Evolutionary conservation across 1,140 invertebrate genomes (phyloP).

Genomic region (Zaprionus africanus): DNA sequence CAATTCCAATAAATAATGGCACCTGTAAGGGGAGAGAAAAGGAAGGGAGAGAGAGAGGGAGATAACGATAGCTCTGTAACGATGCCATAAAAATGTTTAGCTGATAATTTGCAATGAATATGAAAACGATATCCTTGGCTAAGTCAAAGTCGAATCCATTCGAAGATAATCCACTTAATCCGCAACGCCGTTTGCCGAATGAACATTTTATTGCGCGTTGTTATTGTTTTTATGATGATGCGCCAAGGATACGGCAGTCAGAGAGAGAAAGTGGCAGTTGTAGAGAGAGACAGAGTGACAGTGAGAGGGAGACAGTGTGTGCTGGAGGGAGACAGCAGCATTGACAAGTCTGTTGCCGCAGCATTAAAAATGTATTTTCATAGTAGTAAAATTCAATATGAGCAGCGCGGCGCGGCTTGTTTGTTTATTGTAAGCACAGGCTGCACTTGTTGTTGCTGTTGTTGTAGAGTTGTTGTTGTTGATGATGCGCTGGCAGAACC

Average conservation of each 20-base stretch:
- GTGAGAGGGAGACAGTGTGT: background rate
- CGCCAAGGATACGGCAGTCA: conserved; percentile 8
- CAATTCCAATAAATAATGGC: background rate
- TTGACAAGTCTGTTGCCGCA: conserved; percentile 11
- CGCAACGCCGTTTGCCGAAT: conserved; percentile 3
- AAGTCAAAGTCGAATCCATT: conserved; percentile 16
- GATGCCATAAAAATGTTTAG: conserved; percentile 66
- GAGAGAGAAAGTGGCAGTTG: background rate
- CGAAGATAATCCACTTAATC: conserved; percentile 42
- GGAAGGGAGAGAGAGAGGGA: background rate
- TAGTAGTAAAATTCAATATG: conserved; percentile 56
- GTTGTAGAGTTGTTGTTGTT: conserved; percentile 21
- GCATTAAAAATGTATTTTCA: conserved; percentile 60
- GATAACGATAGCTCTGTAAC: background rate
- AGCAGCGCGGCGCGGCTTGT: conserved; percentile 32
- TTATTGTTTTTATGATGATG: conserved; percentile 39
- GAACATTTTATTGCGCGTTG: conserved; percentile 31
- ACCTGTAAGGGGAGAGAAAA: background rate
- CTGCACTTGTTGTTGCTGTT: conserved; percentile 21
- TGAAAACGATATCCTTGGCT: conserved; percentile 49
- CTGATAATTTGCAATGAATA: conserved; percentile 75
- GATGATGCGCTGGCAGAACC: conserved; percentile 46
- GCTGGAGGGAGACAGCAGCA: background rate
- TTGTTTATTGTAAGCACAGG: conserved; percentile 44
- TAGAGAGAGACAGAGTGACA: background rate